Conservation (phyloP, 2,888 invertebrate genomes). For the Parnassius orleans region DNA sequence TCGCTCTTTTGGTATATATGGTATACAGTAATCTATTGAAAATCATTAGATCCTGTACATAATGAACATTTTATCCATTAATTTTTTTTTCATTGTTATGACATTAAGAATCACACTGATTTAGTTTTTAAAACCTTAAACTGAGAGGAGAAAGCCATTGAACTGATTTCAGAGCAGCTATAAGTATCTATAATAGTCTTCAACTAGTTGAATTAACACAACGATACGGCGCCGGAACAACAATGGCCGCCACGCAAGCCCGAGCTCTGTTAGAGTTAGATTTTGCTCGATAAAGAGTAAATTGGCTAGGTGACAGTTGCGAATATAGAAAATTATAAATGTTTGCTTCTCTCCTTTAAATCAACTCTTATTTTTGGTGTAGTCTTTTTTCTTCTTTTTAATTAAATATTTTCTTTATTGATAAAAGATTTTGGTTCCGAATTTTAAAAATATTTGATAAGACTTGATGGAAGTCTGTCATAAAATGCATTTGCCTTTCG, state of each 20-base stretch:
- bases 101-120: neutral
- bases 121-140: neutral
- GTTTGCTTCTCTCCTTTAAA: neutral
- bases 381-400: too few species aligned
- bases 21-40: too few species aligned
- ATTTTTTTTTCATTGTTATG: neutral
- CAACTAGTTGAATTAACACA: conserved; percentile 64
- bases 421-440: too few species aligned
- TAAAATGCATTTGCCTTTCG: too few species aligned
- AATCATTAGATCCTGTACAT: too few species aligned
- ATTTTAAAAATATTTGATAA: too few species aligned
- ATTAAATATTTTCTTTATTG: too few species aligned
- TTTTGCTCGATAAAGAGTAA: conserved; percentile 66
- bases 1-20: too few species aligned
- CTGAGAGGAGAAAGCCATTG: conserved; percentile 53
- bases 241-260: conserved; percentile 58
- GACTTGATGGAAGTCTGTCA: too few species aligned
- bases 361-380: too few species aligned
- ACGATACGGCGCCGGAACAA: conserved; percentile 65
- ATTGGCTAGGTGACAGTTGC: conserved; percentile 50
- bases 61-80: neutral
- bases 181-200: conserved; percentile 45
- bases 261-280: conserved; percentile 62
- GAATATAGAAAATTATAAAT: conserved; percentile 19
- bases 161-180: conserved; percentile 41